Percentiles rank a stretch among this genome's conserved stretches.
Evolutionary conservation across 2,113 vertebrate genomes (phyloP).

Genomic region (Falcunculus frontatus): DNA sequence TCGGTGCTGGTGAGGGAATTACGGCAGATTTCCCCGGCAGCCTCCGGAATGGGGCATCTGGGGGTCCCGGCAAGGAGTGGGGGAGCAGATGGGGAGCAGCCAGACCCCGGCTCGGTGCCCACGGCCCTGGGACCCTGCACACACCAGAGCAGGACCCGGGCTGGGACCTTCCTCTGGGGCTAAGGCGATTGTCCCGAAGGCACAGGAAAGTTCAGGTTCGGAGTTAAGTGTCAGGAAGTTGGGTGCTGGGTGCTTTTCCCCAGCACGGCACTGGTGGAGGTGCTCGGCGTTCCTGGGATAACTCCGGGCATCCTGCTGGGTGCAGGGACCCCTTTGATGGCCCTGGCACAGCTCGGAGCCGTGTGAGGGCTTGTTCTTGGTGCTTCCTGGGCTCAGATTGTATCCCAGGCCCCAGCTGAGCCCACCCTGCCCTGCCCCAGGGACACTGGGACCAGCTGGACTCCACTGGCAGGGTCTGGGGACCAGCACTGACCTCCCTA

Average conservation of each 20-base stretch:
- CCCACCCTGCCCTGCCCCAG: neutral
- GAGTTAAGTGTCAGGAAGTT: neutral
- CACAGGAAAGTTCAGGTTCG: neutral
- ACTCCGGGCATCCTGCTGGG: neutral
- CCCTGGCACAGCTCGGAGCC: neutral
- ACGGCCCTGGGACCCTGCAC: accelerated
- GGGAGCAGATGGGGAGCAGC: neutral
- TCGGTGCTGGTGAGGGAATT: neutral
- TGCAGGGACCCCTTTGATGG: accelerated
- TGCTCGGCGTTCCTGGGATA: neutral
- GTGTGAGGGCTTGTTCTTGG: neutral
- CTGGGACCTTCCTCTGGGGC: neutral
- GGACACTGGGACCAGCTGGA: neutral
- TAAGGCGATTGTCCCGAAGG: neutral
- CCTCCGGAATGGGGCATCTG: too few species aligned
- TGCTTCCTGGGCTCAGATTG: neutral
- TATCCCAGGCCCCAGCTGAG: neutral
- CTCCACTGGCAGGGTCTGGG: neutral
- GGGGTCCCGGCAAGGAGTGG: neutral
- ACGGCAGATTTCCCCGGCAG: neutral
- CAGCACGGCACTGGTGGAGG: neutral
- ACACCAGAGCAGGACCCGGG: accelerated
- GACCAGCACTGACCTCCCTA: neutral
- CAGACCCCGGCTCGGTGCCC: neutral
- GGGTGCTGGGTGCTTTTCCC: neutral